Evolutionary conservation across 1,140 invertebrate species (phyloP).

Genomic region (Pentalonia nigronervosa): DNA sequence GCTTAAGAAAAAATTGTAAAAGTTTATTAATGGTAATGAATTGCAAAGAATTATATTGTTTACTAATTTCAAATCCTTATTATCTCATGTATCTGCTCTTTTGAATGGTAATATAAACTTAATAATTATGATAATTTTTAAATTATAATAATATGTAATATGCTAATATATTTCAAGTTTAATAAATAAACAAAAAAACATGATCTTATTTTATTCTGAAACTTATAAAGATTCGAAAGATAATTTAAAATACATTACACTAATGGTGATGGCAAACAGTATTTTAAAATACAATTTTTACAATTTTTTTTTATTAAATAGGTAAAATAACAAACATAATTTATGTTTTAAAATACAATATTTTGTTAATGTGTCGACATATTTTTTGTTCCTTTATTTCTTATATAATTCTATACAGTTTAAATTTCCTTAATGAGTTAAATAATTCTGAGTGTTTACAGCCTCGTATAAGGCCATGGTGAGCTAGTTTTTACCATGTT

Average conservation of each 20-base stretch:
- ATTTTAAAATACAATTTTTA: too few relatives aligned
- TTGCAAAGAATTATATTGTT: too few relatives aligned
- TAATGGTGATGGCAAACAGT: not conserved
- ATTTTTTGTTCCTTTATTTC: not conserved
- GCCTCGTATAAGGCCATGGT: conserved; percentile 37
- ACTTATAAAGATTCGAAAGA: not conserved
- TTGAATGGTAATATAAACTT: too few relatives aligned
- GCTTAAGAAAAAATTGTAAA: too few relatives aligned
- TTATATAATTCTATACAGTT: not conserved
- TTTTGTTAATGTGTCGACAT: not conserved
- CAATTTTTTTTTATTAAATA: not conserved
- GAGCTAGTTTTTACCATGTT: conserved; percentile 31
- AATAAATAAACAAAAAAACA: not conserved
- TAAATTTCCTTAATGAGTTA: not conserved
- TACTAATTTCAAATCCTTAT: too few relatives aligned
- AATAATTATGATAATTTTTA: too few relatives aligned
- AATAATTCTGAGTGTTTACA: not conserved
- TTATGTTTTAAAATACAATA: not conserved
- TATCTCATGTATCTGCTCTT: too few relatives aligned
- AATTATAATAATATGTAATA: too few relatives aligned
- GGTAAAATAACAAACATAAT: not conserved
- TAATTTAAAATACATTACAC: not conserved
- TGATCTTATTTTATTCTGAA: not conserved
- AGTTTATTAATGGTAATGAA: too few relatives aligned
- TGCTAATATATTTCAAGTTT: too few relatives aligned